Evolutionary conservation across 2,797 vertebrate genomes (phyloP), one percentile per base, ranked within the genome.

Genomic region (Parotocinclus haroldoi): DNA sequence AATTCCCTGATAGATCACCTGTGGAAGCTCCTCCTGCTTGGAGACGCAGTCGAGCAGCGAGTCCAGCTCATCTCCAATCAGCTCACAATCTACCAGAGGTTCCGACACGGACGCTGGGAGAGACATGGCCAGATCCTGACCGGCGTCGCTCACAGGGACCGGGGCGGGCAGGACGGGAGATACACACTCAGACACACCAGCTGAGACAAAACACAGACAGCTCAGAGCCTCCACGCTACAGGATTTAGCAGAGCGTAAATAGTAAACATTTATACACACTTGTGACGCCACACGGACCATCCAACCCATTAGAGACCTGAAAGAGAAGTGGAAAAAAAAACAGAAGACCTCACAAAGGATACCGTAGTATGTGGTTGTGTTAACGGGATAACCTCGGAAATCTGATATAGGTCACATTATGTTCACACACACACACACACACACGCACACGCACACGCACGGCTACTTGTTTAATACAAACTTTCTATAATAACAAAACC

Each of bases 11-110:
- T 40, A 3, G 44, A 5, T 46, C 44, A 46, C 44, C 4, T 46
- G 44, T 46, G 44, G 44, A 13, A 74, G 17, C 3, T 73, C 76
- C 0, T 73, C 71, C 18, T 80, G 74, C 8, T 74, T 64, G 0
- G 83, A 68, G 18, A 86, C 63, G 45, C 87, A 88, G 82, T 98
- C 96, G 42, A 98, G 88, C 44, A 97, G 88, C 4, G 84, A 91
- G 81, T 98, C 96, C 67, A 98, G 75, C 79, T 98, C 95, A 0
- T 95, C 94, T 49, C 93, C 95, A 49, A 96, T 91, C 73, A 96
- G 80, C 46, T 95, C 95, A 0, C 82, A 88, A 36, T 95, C 95
- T 3, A 89, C 89, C 73, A 91, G 82, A 51, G 86, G 73, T 9
- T 91, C 91, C 19, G 81, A 62, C 0, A 88, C 86, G 0, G 87